Evolutionary conservation across 53 echinoderm and acorn worm species (phyloP).

Genomic region (Apostichopus leukothele): DNA sequence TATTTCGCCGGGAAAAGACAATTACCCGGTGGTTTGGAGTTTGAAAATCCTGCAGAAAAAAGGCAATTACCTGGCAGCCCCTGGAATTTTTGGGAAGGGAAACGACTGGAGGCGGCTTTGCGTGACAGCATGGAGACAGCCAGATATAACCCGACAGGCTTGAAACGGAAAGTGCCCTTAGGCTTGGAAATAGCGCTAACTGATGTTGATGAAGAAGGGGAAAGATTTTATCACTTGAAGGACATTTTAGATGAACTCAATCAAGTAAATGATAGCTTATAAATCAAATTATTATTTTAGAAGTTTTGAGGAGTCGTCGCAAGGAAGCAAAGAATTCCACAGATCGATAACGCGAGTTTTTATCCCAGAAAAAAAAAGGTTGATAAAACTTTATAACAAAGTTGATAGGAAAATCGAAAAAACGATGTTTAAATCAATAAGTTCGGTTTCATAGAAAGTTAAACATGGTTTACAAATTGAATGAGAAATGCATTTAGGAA

Average conservation of each 20-base stretch:
- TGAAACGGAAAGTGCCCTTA: not conserved
- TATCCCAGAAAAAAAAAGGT: no score
- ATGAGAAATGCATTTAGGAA: no score
- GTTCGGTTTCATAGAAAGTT: no score
- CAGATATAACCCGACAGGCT: not conserved
- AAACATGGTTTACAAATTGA: no score
- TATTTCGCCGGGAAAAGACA: constrained; percentile 34
- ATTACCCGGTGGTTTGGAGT: constrained; percentile 4
- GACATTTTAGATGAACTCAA: constrained; percentile 22
- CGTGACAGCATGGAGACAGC: not conserved
- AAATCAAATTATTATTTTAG: constrained; percentile 5
- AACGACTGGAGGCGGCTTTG: constrained; percentile 5
- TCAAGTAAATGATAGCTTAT: constrained; percentile 18
- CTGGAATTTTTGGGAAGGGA: constrained; percentile 31
- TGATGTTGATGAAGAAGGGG: not conserved
- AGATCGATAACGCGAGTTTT: no score
- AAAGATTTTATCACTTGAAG: not conserved
- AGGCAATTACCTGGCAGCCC: constrained; percentile 12
- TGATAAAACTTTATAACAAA: no score
- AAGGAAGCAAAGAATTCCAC: no score
- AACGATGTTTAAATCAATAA: no score
- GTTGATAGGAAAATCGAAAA: no score
- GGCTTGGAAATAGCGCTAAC: not conserved
- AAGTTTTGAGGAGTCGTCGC: not conserved
- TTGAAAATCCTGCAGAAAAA: not conserved